Conservation (phyloP, 2,113 vertebrate species). For the Ahaetulla prasina region DNA sequence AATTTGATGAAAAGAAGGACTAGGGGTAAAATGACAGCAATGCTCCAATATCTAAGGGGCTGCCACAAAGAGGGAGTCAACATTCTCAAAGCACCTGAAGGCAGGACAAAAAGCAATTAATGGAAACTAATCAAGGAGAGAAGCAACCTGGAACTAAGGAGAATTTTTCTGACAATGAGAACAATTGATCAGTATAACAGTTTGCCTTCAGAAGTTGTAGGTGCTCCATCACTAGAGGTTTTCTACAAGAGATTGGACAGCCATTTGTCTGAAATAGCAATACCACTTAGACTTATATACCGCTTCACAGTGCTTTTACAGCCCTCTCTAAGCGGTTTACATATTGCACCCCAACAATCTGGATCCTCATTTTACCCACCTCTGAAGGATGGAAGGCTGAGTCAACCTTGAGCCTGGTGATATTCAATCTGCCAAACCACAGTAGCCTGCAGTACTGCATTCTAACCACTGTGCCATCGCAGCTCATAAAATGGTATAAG, state of each 20-base stretch:
- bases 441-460: too few species aligned
- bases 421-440: too few species aligned
- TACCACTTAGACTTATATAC: too few species aligned
- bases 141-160: background rate
- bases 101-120: background rate
- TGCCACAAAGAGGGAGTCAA: background rate
- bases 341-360: too few species aligned
- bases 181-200: background rate
- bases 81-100: background rate
- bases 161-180: background rate
- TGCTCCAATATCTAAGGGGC: background rate
- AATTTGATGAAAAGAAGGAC: background rate
- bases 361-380: too few species aligned
- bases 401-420: too few species aligned
- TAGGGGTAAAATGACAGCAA: background rate
- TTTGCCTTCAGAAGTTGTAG: background rate
- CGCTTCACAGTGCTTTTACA: too few species aligned
- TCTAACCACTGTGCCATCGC: too few species aligned
- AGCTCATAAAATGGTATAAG: too few species aligned
- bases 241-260: background rate
- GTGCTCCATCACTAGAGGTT: background rate
- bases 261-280: background rate
- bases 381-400: too few species aligned
- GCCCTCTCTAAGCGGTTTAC: too few species aligned
- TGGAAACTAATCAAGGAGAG: background rate